A percentile compares a stretch with the other conserved stretches of the same genome.
phyloP scores from a whole-genome alignment of 2,113 vertebrate species.

The Oxyura jamaicensis region DNA sequence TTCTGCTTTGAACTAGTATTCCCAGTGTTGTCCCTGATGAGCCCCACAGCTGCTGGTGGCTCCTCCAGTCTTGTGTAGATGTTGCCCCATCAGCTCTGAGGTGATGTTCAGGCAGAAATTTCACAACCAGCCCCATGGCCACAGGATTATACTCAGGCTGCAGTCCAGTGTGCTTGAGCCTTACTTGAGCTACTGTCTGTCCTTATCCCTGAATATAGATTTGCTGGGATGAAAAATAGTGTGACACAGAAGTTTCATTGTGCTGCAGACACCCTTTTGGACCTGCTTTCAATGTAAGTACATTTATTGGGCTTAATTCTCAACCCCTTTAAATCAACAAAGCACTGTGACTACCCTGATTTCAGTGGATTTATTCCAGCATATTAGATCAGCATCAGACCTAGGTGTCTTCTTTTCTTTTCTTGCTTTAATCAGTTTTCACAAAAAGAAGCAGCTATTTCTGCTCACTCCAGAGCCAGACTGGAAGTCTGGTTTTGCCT shows the following conservation, averaged over 20 bases:
- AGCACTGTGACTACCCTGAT: fast-evolving
- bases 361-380: background rate
- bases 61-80: background rate
- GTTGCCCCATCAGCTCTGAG: no score
- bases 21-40: no score
- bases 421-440: background rate
- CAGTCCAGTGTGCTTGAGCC: fast-evolving
- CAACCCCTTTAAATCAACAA: background rate
- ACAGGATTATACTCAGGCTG: background rate
- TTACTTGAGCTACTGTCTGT: background rate
- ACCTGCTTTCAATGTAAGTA: background rate
- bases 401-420: background rate
- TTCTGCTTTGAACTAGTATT: background rate
- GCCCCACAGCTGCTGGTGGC: background rate
- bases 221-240: background rate
- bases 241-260: background rate
- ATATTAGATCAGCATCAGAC: background rate
- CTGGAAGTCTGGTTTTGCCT: background rate
- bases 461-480: background rate
- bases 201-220: background rate
- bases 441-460: background rate
- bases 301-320: background rate
- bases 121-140: fast-evolving
- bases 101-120: background rate
- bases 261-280: background rate